Conservation (phyloP, 1,140 invertebrate genomes). For the Sinella curviseta region DNA sequence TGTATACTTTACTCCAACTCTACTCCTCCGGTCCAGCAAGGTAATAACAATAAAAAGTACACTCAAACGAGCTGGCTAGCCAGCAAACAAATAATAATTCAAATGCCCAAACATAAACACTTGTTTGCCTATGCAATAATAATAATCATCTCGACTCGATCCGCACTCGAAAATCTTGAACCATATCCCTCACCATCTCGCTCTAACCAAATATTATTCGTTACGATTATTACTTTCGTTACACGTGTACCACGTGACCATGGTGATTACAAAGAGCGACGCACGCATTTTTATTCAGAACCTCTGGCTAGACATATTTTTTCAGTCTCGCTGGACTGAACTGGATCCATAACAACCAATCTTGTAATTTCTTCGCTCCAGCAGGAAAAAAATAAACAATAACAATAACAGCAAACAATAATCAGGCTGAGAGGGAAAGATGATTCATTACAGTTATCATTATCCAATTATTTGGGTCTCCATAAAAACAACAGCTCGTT, state of each 20-base stretch:
- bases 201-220: neutral
- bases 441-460: neutral
- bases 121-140: too few relatives aligned
- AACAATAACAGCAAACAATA: neutral
- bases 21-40: neutral
- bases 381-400: neutral
- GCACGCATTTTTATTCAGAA: too few relatives aligned
- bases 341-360: neutral
- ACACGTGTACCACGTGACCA: neutral
- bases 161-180: too few relatives aligned
- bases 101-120: neutral
- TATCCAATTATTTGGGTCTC: neutral
- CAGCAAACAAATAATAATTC: neutral
- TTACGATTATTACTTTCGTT: neutral
- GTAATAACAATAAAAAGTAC: neutral
- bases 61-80: neutral
- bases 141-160: too few relatives aligned
- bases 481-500: neutral
- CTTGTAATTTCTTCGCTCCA: neutral
- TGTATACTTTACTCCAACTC: neutral
- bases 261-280: too few relatives aligned
- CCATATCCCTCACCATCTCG: neutral
- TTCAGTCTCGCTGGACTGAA: neutral
- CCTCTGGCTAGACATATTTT: neutral
- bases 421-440: neutral